A percentile compares a stretch with the other conserved stretches of the same genome.
phyloP scores from a whole-genome alignment of 2,797 vertebrate genomes.

The Manis crassicaudata region DNA sequence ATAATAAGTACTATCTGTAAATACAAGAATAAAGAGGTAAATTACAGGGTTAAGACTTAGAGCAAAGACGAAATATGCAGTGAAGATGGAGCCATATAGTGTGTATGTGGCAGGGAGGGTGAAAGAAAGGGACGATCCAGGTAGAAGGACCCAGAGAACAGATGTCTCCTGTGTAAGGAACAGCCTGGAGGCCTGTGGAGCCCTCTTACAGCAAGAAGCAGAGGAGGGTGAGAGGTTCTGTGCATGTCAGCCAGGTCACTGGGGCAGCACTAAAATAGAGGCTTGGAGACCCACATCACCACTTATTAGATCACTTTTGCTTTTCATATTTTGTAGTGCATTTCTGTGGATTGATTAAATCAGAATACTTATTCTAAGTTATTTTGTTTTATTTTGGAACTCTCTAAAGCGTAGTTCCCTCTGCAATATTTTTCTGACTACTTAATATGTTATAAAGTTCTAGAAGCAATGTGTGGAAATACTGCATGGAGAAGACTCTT shows the following conservation, averaged over 20 bases:
- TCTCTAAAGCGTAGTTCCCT: background rate
- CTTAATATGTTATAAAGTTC: background rate
- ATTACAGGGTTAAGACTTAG: background rate
- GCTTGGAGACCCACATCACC: background rate
- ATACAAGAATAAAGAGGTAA: background rate
- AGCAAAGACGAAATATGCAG: background rate
- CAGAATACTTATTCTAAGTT: background rate
- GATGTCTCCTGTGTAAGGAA: background rate
- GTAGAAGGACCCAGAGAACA: background rate
- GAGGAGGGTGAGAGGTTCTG: background rate
- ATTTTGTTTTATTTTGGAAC: background rate
- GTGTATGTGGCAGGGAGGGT: too few relatives aligned
- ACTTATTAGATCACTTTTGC: background rate
- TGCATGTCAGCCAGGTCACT: accelerated
- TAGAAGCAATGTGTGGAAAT: background rate
- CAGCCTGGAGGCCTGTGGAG: background rate
- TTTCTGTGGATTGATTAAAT: background rate
- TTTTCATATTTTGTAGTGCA: background rate
- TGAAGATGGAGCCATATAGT: background rate
- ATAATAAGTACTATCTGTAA: background rate
- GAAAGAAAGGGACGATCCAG: accelerated
- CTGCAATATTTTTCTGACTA: background rate
- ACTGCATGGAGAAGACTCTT: background rate
- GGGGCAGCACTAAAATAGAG: background rate
- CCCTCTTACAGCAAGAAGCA: background rate